phyloP scores from a whole-genome alignment of 2,797 vertebrate genomes.

The Trichosurus vulpecula region DNA sequence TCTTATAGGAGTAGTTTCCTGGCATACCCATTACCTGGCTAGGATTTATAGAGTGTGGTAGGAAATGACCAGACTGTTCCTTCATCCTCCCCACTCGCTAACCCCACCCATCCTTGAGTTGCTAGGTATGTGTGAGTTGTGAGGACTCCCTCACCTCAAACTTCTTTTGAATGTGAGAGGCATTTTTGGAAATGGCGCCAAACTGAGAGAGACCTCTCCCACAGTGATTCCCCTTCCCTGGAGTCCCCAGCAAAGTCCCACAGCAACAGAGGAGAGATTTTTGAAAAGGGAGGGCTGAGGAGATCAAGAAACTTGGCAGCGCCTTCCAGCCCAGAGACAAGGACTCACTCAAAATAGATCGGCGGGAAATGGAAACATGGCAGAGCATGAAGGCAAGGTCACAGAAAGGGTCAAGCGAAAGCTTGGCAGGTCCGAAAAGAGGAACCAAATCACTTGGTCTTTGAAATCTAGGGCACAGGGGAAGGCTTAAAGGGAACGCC shows the following conservation, averaged over 20 bases:
- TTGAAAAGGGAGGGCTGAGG: neutral
- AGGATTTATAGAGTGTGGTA: neutral
- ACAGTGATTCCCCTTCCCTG: neutral
- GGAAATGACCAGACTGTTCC: neutral
- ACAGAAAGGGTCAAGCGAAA: neutral
- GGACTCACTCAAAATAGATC: neutral
- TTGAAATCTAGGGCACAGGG: slow-evolving; percentile 11
- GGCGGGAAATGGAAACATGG: slow-evolving; percentile 22
- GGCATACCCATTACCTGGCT: neutral
- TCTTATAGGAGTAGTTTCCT: neutral
- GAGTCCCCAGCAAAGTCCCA: neutral
- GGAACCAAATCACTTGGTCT: slow-evolving; percentile 1
- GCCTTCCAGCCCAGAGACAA: neutral
- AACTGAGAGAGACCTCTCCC: neutral
- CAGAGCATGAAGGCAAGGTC: neutral
- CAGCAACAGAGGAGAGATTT: neutral
- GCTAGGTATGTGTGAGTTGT: neutral
- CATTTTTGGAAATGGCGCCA: neutral
- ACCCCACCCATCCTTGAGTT: neutral
- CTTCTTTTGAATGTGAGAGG: neutral
- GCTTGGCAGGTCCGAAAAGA: neutral
- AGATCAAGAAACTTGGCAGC: slow-evolving; percentile 11
- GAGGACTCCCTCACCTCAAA: neutral
- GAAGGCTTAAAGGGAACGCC: neutral
- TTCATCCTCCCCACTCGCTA: neutral